Base-by-base conservation (phyloP, 2,797 vertebrate species). In the Anableps anableps region DNA sequence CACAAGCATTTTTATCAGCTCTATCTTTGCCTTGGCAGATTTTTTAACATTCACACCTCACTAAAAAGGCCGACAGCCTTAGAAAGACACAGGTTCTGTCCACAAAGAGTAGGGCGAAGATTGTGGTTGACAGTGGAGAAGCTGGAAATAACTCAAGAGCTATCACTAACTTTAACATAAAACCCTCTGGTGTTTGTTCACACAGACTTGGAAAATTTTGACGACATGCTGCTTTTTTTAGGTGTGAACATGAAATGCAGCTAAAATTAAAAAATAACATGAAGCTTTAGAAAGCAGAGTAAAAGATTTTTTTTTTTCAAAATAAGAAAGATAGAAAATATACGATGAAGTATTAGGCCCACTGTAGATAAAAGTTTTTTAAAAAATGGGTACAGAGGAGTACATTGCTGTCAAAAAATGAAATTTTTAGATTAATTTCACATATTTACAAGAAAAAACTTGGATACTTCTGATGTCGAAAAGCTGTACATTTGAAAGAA, bases 21-120 rank as follows among this genome's bases (percentile, higher is more conserved):
- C 38, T 16, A 72, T 80, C 66, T 76, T 75, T 23, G 62, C 75
- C 50, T 29, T 50, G 36, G 43, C 75, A 81, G 58, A 43, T 84
- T 74, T 34, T 73, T 71, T 43, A 74, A 77, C 71, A 72, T 70
- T 85, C 78, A 74, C 82, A 87, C 51, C 81, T 84, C 36, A 78
- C 74, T 19, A 34, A 74, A 60, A 76, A 82, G 38, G 79, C 48
- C 29, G 48, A 75, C 11, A 64, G 48, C 45, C 75, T 71, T 72
- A 5, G 60, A 85, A 79, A 72, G 23, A 58, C 21, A 62, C 36
- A 26, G 64, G 41, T 45, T 64, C n/a, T 48, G 19, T 34, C 45
- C 9, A 5, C 19, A 38, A 41, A 45, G 72, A 53, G 47, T 60
- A 47, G 7, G 50, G 74, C 70, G 78, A 73, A 80, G 34, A 34